Percentiles rank a stretch among this genome's conserved stretches.
Conservation (phyloP, 2,797 vertebrate species). For the Steatocranus sp. region DNA sequence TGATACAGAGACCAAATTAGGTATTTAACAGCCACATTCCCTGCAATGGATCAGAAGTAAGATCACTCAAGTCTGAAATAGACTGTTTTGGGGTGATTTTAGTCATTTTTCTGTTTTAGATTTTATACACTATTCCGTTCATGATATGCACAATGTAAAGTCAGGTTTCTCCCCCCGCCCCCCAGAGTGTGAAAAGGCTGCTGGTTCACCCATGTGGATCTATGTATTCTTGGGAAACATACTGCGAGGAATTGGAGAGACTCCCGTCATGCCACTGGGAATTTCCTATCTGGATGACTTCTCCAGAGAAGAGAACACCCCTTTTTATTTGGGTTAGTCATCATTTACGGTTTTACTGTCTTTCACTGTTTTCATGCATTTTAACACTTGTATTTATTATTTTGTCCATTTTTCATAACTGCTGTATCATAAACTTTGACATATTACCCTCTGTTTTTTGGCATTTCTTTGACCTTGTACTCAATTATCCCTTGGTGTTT, state of each 20-base stretch:
- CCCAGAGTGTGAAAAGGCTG: constrained; percentile 72
- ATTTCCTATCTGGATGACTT: constrained; percentile 83
- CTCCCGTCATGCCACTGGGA: constrained; percentile 81
- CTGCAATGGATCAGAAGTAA: background rate
- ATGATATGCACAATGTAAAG: background rate
- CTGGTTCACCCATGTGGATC: constrained; percentile 76
- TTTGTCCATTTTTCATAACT: background rate
- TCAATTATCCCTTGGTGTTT: background rate
- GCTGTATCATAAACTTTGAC: background rate
- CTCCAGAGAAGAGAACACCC: constrained; percentile 76
- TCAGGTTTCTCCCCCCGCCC: background rate
- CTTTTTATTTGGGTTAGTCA: constrained; percentile 71
- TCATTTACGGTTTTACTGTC: background rate
- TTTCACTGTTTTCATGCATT: background rate
- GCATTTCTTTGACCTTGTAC: background rate
- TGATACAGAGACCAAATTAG: constrained; percentile 28
- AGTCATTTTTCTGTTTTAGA: background rate
- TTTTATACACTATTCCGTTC: background rate
- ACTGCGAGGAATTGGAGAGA: constrained; percentile 81
- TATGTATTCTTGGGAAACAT: constrained; percentile 81
- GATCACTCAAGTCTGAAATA: background rate
- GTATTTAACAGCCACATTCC: constrained; percentile 14
- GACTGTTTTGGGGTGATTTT: background rate
- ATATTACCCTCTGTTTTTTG: background rate
- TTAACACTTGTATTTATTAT: background rate